A percentile compares a stretch with the other conserved stretches of the same genome.
These are phyloP conservation scores for Agapornis roseicollis DNA, from an alignment of 2,113 vertebrate genomes.

Conservation along the genomic window DNA sequence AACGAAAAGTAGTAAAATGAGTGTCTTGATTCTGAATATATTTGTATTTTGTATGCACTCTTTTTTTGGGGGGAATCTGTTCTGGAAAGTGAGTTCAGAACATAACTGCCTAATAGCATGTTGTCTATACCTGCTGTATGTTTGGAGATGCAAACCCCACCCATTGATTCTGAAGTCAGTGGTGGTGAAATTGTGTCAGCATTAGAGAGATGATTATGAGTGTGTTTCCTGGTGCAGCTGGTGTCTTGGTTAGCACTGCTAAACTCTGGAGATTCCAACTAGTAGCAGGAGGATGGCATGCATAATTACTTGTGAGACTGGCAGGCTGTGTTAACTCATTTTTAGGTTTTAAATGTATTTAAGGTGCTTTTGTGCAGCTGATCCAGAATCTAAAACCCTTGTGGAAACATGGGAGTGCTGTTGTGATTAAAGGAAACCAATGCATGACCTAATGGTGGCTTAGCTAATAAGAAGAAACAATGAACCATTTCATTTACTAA, in stretches of 20 bases:
- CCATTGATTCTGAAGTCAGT: not conserved
- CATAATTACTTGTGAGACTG: not conserved
- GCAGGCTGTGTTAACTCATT: not conserved
- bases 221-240: not conserved
- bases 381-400: not conserved
- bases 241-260: not conserved
- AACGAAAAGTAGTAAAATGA: not conserved
- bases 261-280: not conserved
- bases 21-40: not conserved
- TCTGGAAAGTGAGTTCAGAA: not conserved
- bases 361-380: conserved; percentile 5
- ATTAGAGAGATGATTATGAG: not conserved
- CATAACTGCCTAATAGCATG: not conserved
- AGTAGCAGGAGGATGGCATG: not conserved
- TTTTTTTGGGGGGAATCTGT: not conserved
- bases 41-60: not conserved
- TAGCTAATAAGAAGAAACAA: not conserved
- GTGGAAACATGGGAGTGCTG: not conserved
- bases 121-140: not conserved
- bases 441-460: not conserved
- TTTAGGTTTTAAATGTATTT: conserved; percentile 3
- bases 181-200: not conserved
- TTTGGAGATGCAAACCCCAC: not conserved
- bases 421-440: conserved; percentile 9
- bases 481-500: not conserved